Percentiles rank a stretch among this genome's conserved stretches.
These are phyloP conservation scores for Acrocyrtus sp. DNA, from an alignment of 2,888 invertebrate genomes.

Conservation along the genomic window DNA sequence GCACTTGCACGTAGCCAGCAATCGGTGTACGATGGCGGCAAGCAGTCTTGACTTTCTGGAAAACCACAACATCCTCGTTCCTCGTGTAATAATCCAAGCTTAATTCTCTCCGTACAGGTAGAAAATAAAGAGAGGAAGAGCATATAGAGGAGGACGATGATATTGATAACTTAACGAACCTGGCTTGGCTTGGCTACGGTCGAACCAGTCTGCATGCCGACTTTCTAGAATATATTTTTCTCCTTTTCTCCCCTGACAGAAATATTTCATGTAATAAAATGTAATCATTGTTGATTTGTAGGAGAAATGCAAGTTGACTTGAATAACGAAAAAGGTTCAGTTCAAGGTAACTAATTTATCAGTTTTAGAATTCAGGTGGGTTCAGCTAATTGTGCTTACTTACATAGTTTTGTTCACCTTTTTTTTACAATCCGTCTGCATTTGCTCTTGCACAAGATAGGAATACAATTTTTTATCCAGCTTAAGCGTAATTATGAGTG, in stretches of 20 bases:
- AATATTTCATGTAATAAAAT: neutral
- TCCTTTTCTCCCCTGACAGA: neutral
- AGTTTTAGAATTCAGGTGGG: neutral
- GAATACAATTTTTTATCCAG: conserved; percentile 1
- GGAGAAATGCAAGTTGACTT: neutral
- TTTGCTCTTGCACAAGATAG: neutral
- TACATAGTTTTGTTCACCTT: conserved; percentile 1
- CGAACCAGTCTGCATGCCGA: conserved; percentile 45
- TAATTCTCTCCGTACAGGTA: no score
- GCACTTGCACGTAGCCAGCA: conserved; percentile 26
- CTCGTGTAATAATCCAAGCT: no score
- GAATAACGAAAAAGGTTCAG: neutral
- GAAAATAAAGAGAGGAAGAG: no score
- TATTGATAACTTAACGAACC: conserved; percentile 15
- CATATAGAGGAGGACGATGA: no score
- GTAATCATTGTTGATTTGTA: neutral
- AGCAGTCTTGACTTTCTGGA: conserved; percentile 58
- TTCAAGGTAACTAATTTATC: neutral
- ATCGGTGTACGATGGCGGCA: conserved; percentile 60
- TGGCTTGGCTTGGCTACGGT: neutral
- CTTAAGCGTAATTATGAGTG: conserved; percentile 3
- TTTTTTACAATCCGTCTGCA: neutral
- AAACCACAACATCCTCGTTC: conserved; percentile 35
- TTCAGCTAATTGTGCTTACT: neutral
- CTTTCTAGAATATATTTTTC: conserved; percentile 18